Conservation (phyloP, 2,113 vertebrate species). For the Astatotilapia flaviijosephi region DNA sequence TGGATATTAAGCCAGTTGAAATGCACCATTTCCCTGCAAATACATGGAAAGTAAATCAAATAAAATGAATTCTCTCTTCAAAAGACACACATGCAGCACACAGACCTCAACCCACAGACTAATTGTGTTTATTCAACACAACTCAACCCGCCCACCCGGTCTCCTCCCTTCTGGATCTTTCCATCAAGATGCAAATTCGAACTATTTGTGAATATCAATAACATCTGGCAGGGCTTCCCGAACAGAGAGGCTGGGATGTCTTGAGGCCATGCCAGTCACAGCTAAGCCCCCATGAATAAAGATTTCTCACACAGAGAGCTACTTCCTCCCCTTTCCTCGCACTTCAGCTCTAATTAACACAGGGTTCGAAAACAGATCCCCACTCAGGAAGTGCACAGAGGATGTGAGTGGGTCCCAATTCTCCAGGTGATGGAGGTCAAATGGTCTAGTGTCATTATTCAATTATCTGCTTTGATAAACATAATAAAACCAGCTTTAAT, state of each 20-base stretch:
- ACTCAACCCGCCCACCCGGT: background rate
- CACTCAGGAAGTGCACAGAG: background rate
- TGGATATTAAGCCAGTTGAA: background rate
- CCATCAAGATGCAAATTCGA: slow-evolving; percentile 56
- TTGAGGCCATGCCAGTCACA: slow-evolving; percentile 65
- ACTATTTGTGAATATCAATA: slow-evolving; percentile 66
- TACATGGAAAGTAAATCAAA: background rate
- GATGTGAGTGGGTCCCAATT: background rate
- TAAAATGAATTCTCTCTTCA: background rate
- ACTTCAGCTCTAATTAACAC: slow-evolving; percentile 56
- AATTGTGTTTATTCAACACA: slow-evolving; percentile 28
- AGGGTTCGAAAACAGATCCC: background rate
- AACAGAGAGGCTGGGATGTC: slow-evolving; percentile 46
- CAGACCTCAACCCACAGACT: slow-evolving; percentile 1
- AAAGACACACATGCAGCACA: background rate
- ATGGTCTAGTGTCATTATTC: slow-evolving; percentile 34
- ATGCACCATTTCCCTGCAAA: background rate
- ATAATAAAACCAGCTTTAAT: slow-evolving; percentile 9
- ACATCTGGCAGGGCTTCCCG: slow-evolving; percentile 61
- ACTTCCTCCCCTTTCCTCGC: slow-evolving; percentile 32
- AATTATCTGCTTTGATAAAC: slow-evolving; percentile 47
- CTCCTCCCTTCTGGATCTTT: slow-evolving; percentile 4
- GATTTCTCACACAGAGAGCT: slow-evolving; percentile 39
- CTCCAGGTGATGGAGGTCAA: slow-evolving; percentile 34
- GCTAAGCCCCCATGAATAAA: slow-evolving; percentile 66